A percentile compares a stretch with the other conserved stretches of the same genome.
Evolutionary conservation across 1,140 invertebrate species (phyloP).

Genomic region (Panagrolaimus sp.): DNA sequence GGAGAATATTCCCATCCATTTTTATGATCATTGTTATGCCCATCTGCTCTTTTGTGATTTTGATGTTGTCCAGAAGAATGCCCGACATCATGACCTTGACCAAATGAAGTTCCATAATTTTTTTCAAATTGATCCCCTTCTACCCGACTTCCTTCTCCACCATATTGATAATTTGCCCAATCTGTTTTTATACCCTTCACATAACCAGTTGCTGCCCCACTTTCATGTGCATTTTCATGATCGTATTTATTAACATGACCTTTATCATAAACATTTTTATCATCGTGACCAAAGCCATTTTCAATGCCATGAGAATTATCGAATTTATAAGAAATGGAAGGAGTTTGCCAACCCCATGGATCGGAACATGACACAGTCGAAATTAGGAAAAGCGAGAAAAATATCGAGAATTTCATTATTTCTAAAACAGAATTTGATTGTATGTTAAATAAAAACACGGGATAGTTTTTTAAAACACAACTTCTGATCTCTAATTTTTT

Average conservation of each 20-base stretch:
- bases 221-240: background rate
- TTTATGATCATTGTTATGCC: background rate
- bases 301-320: background rate
- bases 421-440: too few species aligned
- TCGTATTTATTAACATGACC: background rate
- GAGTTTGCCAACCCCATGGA: conserved; percentile 8
- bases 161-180: conserved; percentile 18
- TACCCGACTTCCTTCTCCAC: conserved; percentile 7
- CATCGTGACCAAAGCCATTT: background rate
- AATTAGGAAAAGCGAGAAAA: too few species aligned
- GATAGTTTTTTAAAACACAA: too few species aligned
- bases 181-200: background rate
- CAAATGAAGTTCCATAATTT: background rate
- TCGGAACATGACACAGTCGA: background rate
- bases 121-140: background rate
- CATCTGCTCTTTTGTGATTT: background rate
- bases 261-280: background rate
- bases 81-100: background rate
- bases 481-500: too few species aligned
- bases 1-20: background rate
- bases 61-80: background rate
- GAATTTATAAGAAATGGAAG: background rate
- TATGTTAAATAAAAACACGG: too few species aligned
- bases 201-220: background rate
- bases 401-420: too few species aligned